phyloP scores from a whole-genome alignment of 35 echinoderm and acorn worm species.

The Holothuria glaberrima region DNA sequence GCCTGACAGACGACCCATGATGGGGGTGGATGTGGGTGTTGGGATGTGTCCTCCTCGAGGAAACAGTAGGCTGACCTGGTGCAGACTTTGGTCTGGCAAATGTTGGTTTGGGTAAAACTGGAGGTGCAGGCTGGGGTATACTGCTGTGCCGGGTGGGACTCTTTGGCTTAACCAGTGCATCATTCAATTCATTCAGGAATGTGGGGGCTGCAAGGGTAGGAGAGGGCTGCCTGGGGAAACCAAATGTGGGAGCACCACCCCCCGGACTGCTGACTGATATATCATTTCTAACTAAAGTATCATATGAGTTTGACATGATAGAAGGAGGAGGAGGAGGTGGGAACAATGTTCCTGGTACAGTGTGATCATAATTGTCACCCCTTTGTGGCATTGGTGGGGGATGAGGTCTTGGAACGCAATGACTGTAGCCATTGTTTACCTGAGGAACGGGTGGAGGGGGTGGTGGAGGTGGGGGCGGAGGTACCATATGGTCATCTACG shows the following conservation, averaged over 20 bases:
- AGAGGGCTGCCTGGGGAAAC: slow-evolving; percentile 34
- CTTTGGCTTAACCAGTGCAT: slow-evolving; percentile 34
- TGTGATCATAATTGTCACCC: background rate
- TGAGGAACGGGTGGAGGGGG: background rate
- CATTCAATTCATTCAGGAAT: slow-evolving; percentile 37
- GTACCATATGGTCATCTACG: background rate
- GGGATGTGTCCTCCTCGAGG: background rate
- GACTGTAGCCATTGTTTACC: slow-evolving; percentile 8
- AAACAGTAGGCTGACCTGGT: background rate
- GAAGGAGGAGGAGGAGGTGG: slow-evolving; percentile 1
- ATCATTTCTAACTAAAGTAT: background rate
- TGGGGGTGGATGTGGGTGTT: background rate
- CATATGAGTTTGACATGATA: background rate
- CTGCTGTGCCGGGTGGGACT: slow-evolving; percentile 22
- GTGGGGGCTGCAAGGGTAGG: slow-evolving; percentile 27
- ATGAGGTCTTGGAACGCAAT: background rate
- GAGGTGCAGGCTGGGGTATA: background rate
- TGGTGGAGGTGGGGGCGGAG: background rate
- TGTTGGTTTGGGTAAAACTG: slow-evolving; percentile 13
- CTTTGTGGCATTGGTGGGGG: background rate
- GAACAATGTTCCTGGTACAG: background rate
- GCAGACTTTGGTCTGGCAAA: slow-evolving; percentile 6
- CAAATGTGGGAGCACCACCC: background rate
- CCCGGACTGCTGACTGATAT: background rate
- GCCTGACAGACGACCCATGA: background rate